Evolutionary conservation across 2,888 invertebrate species (phyloP).

Genomic region (Microctonus brassicae): DNA sequence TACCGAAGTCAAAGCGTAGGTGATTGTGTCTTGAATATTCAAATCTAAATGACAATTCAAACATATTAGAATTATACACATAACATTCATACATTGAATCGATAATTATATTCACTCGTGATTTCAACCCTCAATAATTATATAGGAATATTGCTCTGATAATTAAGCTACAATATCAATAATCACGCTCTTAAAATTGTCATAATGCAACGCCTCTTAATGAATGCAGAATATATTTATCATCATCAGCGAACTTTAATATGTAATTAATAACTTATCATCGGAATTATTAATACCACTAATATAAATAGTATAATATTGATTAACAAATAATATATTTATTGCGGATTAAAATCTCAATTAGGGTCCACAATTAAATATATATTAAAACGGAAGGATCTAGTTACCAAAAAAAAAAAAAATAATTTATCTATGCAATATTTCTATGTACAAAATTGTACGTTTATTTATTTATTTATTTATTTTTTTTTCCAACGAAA

Average conservation of each 20-base stretch:
- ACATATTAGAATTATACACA: not conserved
- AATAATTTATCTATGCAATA: not conserved
- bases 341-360: not conserved
- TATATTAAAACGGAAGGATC: not conserved
- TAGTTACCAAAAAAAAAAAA: not conserved
- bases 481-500: not conserved
- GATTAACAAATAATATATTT: not conserved
- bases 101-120: not conserved
- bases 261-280: too few relatives aligned
- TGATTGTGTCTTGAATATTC: not conserved
- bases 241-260: too few relatives aligned
- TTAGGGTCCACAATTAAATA: not conserved
- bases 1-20: constrained; percentile 76
- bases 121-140: not conserved
- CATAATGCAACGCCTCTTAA: too few relatives aligned
- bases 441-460: not conserved
- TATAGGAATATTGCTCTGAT: not conserved
- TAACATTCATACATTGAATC: not conserved
- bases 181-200: not conserved
- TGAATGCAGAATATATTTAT: too few relatives aligned
- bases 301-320: not conserved
- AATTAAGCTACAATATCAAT: not conserved
- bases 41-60: not conserved
- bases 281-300: too few relatives aligned
- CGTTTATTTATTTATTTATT: not conserved